phyloP scores from a whole-genome alignment of 2,797 vertebrate species.

The Calcarius lapponicus region DNA sequence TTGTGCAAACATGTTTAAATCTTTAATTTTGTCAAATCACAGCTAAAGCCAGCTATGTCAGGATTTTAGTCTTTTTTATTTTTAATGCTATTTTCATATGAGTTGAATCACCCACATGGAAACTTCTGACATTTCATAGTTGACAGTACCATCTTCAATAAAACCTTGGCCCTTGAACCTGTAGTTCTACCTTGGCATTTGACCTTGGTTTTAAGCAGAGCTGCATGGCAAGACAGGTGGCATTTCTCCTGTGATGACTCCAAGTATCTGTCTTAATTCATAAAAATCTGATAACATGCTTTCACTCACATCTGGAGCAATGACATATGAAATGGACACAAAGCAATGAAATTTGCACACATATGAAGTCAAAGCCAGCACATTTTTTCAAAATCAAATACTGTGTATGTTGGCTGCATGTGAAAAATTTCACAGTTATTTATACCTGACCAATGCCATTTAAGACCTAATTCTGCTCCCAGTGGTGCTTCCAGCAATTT shows the following conservation, averaged over 20 bases:
- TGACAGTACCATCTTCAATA: not conserved
- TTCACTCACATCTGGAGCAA: slow-evolving; percentile 5
- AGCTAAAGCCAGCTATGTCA: not conserved
- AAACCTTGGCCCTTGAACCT: not conserved
- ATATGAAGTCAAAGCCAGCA: slow-evolving; percentile 44
- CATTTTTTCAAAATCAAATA: slow-evolving; percentile 49
- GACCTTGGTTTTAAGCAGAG: not conserved
- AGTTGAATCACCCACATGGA: not conserved
- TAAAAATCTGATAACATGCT: not conserved
- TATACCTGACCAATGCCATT: slow-evolving; percentile 53
- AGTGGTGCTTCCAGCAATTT: slow-evolving; percentile 18
- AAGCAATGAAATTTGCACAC: slow-evolving; percentile 45
- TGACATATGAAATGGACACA: slow-evolving; percentile 45
- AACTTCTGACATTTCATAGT: not conserved
- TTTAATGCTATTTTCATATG: not conserved
- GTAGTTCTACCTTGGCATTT: not conserved
- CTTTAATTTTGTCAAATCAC: not conserved
- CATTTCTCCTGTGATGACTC: not conserved
- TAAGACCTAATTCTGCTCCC: slow-evolving; percentile 26
- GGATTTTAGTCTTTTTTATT: not conserved
- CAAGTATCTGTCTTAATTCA: not conserved
- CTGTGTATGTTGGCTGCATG: slow-evolving; percentile 27
- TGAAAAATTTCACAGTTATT: slow-evolving; percentile 78
- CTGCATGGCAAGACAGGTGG: not conserved
- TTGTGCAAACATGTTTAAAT: not conserved